Conservation (phyloP, 1,140 invertebrate genomes). For the Elymnias hypermnestra region DNA sequence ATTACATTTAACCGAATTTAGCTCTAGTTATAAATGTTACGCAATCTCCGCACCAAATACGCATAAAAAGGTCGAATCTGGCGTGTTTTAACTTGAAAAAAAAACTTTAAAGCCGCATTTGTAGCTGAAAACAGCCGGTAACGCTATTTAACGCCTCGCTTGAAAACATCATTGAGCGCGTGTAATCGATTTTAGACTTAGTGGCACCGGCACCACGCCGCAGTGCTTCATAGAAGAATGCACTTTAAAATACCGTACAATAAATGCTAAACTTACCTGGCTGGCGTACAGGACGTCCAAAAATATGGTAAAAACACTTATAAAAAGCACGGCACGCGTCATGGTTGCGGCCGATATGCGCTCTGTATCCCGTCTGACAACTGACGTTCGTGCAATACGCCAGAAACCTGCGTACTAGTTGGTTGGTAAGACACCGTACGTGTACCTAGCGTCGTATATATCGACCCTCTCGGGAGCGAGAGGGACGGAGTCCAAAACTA, state of each 20-base stretch:
- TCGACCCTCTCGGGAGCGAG: slow-evolving; percentile 65
- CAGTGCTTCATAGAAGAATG: slow-evolving; percentile 9
- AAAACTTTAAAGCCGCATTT: slow-evolving; percentile 61
- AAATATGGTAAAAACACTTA: slow-evolving; percentile 73
- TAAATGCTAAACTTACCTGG: slow-evolving; percentile 53
- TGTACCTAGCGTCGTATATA: slow-evolving; percentile 73
- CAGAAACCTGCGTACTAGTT: slow-evolving; percentile 67
- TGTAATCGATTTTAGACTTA: slow-evolving; percentile 69
- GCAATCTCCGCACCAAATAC: slow-evolving; percentile 33
- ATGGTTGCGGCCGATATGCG: slow-evolving; percentile 65
- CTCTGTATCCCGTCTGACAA: slow-evolving; percentile 37
- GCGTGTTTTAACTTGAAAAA: slow-evolving; percentile 32
- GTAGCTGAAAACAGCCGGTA: slow-evolving; percentile 48
- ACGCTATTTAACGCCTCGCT: slow-evolving; percentile 50
- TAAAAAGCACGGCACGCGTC: slow-evolving; percentile 71
- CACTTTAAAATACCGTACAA: slow-evolving; percentile 19
- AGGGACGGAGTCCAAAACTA: slow-evolving; percentile 21
- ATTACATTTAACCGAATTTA: slow-evolving; percentile 4
- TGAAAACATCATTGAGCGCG: slow-evolving; percentile 58
- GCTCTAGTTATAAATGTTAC: slow-evolving; percentile 27
- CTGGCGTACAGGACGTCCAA: slow-evolving; percentile 67
- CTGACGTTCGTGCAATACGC: slow-evolving; percentile 59
- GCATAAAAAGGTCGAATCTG: slow-evolving; percentile 25
- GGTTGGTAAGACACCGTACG: slow-evolving; percentile 52
- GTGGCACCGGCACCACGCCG: slow-evolving; percentile 33